Evolutionary conservation across 1,140 invertebrate genomes (phyloP).

Genomic region (Odontomachus brunneus): DNA sequence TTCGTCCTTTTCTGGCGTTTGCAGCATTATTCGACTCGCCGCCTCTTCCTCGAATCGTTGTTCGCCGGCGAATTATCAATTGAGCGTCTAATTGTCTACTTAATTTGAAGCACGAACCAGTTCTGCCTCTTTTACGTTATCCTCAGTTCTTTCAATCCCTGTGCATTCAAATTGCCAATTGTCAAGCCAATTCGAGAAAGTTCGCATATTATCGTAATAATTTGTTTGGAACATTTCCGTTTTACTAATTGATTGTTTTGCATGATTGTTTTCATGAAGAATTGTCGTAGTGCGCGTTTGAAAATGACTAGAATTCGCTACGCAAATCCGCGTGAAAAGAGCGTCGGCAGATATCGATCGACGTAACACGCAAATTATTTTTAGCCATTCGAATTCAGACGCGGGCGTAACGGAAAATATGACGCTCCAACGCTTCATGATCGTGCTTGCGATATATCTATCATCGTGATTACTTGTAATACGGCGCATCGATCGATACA

Average conservation of each 20-base stretch:
- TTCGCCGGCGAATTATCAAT: slow-evolving; percentile 30
- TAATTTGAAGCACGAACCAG: slow-evolving; percentile 26
- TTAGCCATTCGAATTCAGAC: slow-evolving; percentile 52
- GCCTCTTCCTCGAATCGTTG: slow-evolving; percentile 23
- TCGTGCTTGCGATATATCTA: too few relatives aligned
- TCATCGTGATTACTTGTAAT: too few relatives aligned
- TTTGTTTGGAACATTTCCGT: too few relatives aligned
- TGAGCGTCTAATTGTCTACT: slow-evolving; percentile 59
- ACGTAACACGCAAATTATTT: slow-evolving; percentile 21
- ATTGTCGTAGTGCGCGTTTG: not conserved
- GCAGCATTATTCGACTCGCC: not conserved
- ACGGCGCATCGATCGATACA: too few relatives aligned
- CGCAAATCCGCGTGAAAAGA: not conserved
- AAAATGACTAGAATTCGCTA: not conserved
- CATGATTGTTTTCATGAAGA: slow-evolving; percentile 21
- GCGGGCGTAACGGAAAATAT: slow-evolving; percentile 34
- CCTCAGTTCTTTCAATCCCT: slow-evolving; percentile 11
- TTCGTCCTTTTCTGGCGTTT: slow-evolving; percentile 5
- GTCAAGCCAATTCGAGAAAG: not conserved
- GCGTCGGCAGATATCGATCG: slow-evolving; percentile 10
- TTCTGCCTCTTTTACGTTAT: not conserved
- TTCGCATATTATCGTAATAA: not conserved
- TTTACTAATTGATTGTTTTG: not conserved
- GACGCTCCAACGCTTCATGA: slow-evolving; percentile 17
- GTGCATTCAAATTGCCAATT: slow-evolving; percentile 12